Evolutionary conservation across 2,797 vertebrate genomes (phyloP).

Genomic region (Neosilurus mollespiculum): DNA sequence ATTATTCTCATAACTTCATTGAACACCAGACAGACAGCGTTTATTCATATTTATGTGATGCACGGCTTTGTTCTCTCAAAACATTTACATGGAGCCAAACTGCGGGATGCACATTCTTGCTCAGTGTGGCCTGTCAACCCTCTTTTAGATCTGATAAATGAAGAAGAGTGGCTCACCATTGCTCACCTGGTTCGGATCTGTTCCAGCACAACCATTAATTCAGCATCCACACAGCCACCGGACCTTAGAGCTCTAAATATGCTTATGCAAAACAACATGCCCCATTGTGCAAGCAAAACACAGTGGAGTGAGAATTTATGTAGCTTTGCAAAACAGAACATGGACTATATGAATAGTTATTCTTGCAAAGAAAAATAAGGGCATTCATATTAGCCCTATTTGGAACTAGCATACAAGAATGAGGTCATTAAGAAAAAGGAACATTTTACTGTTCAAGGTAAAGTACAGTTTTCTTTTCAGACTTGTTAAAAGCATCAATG

Average conservation of each 20-base stretch:
- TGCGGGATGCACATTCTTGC: slow-evolving; percentile 44
- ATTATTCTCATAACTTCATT: slow-evolving; percentile 69
- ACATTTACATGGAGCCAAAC: slow-evolving; percentile 53
- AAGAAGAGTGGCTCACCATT: slow-evolving; percentile 52
- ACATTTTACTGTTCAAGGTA: not conserved
- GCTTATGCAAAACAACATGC: slow-evolving; percentile 55
- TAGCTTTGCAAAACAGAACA: slow-evolving; percentile 31
- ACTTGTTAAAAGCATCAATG: not conserved
- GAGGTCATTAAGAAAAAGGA: slow-evolving; percentile 6
- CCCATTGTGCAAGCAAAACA: slow-evolving; percentile 40
- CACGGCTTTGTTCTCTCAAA: slow-evolving; percentile 56
- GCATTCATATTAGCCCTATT: slow-evolving; percentile 9
- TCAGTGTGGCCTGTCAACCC: slow-evolving; percentile 48
- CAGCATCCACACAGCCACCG: slow-evolving; percentile 31
- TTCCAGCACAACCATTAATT: slow-evolving; percentile 54
- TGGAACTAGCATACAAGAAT: slow-evolving; percentile 5
- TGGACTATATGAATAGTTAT: slow-evolving; percentile 22
- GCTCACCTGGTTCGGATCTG: slow-evolving; percentile 55
- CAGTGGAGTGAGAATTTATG: slow-evolving; percentile 39
- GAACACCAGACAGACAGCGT: slow-evolving; percentile 60
- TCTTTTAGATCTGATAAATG: slow-evolving; percentile 59
- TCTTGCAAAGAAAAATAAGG: slow-evolving; percentile 13
- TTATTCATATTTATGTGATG: slow-evolving; percentile 67
- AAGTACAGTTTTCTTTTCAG: not conserved
- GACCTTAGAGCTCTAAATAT: slow-evolving; percentile 51